These are phyloP conservation scores for Caradrina clavipalpis DNA, from an alignment of 2,888 invertebrate genomes.

Conservation along the genomic window DNA sequence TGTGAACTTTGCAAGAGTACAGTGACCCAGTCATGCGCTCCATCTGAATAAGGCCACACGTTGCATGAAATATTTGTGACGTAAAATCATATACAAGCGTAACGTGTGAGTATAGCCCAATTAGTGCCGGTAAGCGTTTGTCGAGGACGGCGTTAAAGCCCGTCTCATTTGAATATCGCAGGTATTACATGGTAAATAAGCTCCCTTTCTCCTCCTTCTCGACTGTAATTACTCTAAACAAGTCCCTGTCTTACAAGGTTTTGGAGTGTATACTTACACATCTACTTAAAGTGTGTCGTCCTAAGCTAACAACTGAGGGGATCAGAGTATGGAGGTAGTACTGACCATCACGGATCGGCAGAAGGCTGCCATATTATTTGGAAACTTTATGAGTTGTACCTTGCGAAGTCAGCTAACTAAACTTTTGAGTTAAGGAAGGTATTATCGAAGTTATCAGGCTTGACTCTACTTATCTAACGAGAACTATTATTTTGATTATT, in stretches of 20 bases:
- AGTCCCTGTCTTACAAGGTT: constrained; percentile 61
- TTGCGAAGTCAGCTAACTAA: constrained; percentile 49
- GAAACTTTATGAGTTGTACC: constrained; percentile 41
- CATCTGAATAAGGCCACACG: constrained; percentile 83
- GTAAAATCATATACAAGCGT: constrained; percentile 71
- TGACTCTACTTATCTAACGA: constrained; percentile 1
- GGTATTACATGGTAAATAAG: constrained; percentile 49
- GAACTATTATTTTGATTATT: constrained; percentile 6
- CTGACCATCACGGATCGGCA: constrained; percentile 37
- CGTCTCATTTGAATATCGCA: constrained; percentile 62
- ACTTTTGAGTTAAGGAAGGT: constrained; percentile 31
- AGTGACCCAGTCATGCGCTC: constrained; percentile 86
- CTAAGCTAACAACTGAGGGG: constrained; percentile 69
- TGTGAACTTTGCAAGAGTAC: constrained; percentile 88
- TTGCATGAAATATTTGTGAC: constrained; percentile 80
- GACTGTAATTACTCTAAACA: constrained; percentile 66
- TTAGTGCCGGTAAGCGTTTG: constrained; percentile 63
- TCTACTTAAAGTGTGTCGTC: constrained; percentile 62
- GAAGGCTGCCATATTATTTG: constrained; percentile 35
- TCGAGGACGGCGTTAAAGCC: constrained; percentile 37
- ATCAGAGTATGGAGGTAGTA: constrained; percentile 29
- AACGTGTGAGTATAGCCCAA: constrained; percentile 63
- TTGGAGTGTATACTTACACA: constrained; percentile 50
- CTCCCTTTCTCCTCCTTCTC: constrained; percentile 43
- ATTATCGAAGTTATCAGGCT: constrained; percentile 21